Percentiles rank a stretch among this genome's conserved stretches.
These are phyloP conservation scores for Gymnobelideus leadbeateri DNA, from an alignment of 2,113 vertebrate genomes.

Conservation along the genomic window DNA sequence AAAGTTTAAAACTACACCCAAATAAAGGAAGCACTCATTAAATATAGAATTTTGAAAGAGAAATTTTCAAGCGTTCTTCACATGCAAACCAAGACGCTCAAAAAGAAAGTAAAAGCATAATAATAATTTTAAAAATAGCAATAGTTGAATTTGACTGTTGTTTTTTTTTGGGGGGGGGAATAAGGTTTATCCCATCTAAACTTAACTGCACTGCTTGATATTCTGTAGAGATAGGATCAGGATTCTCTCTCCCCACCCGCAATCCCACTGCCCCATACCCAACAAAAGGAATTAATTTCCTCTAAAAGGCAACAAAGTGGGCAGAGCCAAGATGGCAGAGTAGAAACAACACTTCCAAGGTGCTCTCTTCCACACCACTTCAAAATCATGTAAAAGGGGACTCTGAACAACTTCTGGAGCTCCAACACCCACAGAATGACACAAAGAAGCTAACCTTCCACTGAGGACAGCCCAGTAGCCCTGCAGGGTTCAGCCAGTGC, in stretches of 20 bases:
- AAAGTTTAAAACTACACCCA: background rate
- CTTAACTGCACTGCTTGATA: background rate
- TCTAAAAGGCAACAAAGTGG: background rate
- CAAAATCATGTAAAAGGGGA: no score
- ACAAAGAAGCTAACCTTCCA: no score
- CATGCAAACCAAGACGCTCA: background rate
- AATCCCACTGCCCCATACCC: no score
- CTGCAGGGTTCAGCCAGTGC: no score
- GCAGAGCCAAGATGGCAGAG: no score
- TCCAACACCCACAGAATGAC: no score
- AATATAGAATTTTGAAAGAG: background rate
- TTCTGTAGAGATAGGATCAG: background rate
- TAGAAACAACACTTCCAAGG: no score
- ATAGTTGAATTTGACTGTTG: background rate
- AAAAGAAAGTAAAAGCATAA: background rate
- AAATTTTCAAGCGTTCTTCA: background rate
- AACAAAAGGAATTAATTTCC: background rate
- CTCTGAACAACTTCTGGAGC: no score
- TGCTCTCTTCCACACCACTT: no score
- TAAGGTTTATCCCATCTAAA: background rate
- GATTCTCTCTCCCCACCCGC: no score
- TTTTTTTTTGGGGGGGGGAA: background rate
- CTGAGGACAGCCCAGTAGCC: no score
- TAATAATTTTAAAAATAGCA: background rate
- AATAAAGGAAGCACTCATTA: background rate